Evolutionary conservation across 2,888 invertebrate genomes (phyloP).

Genomic region (Eurytoma adleriae): DNA sequence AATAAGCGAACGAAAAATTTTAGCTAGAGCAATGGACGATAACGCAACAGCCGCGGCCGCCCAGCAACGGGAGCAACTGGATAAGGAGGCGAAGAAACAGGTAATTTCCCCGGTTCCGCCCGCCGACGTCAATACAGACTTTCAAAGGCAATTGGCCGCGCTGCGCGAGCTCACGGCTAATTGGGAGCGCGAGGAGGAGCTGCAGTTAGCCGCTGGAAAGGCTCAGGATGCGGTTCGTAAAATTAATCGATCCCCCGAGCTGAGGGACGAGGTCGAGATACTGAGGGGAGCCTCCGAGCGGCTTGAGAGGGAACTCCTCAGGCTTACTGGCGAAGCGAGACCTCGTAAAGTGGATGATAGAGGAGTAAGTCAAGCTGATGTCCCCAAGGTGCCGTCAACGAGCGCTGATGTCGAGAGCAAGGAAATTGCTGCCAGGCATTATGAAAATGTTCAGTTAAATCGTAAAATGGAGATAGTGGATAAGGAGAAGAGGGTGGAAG

Average conservation of each 20-base stretch:
- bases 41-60: background rate
- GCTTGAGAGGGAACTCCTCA: constrained; percentile 44
- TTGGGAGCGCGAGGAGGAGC: constrained; percentile 66
- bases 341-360: background rate
- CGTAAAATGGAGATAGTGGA: background rate
- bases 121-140: constrained; percentile 71
- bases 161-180: constrained; percentile 68
- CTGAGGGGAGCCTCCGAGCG: constrained; percentile 48
- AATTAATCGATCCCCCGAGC: constrained; percentile 30
- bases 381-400: background rate
- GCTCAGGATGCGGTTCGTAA: background rate
- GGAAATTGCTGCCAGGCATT: background rate
- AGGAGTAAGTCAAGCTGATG: background rate
- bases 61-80: constrained; percentile 2
- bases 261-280: constrained; percentile 36
- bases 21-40: constrained; percentile 8
- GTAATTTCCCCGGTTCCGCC: constrained; percentile 71
- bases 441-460: constrained; percentile 41
- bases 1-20: constrained; percentile 18
- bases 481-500: background rate
- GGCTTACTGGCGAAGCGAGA: constrained; percentile 24
- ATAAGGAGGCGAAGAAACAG: constrained; percentile 71
- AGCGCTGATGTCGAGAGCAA: constrained; percentile 1
- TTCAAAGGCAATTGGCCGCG: constrained; percentile 69
- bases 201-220: constrained; percentile 21